Conservation (phyloP, 2,797 vertebrate species). For the Carcharodon carcharias region DNA sequence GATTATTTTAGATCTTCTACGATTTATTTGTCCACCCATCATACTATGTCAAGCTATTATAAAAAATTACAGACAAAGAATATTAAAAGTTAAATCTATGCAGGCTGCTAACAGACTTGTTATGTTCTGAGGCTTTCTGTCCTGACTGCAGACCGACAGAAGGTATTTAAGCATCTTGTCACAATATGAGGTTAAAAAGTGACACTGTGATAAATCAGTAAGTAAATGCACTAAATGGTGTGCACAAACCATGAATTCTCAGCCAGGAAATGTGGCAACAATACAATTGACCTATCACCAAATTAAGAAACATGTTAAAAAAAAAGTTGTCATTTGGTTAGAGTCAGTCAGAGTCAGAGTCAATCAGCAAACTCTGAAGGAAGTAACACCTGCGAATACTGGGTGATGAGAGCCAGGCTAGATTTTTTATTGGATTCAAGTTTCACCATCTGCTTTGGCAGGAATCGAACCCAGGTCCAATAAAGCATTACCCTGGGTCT, state of each 20-base stretch:
- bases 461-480: too few species aligned
- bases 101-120: not conserved
- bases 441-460: too few species aligned
- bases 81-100: not conserved
- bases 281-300: not conserved
- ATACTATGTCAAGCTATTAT: not conserved
- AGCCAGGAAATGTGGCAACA: not conserved
- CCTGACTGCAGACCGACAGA: not conserved
- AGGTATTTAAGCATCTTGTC: not conserved
- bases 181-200: not conserved
- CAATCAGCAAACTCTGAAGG: not conserved
- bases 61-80: slow-evolving; percentile 3
- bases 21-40: not conserved
- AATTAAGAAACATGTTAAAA: not conserved
- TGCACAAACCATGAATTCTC: not conserved
- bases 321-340: not conserved
- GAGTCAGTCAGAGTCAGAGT: not conserved
- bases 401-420: not conserved
- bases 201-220: not conserved
- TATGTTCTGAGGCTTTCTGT: not conserved
- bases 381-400: not conserved
- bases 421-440: too few species aligned
- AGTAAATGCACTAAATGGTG: not conserved
- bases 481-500: too few species aligned
- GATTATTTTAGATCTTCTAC: not conserved